Percentiles rank a stretch among this genome's conserved stretches.
Evolutionary conservation across 2,113 vertebrate species (phyloP).

Genomic region (Sylvia atricapilla): DNA sequence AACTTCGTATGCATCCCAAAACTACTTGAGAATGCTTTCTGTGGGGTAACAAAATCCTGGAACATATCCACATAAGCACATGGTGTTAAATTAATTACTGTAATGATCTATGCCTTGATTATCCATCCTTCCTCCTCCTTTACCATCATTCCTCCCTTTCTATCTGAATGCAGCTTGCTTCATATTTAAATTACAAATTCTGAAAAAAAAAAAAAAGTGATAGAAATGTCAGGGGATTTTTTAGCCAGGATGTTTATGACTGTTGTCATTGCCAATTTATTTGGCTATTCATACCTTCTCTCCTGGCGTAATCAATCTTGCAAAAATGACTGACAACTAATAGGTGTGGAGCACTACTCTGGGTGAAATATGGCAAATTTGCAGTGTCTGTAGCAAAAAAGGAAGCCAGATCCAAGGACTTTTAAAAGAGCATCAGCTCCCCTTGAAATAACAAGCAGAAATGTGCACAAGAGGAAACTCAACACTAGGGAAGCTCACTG

Average conservation of each 20-base stretch:
- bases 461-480: background rate
- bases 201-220: background rate
- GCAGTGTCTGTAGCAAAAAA: background rate
- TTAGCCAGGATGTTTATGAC: background rate
- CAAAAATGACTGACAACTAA: background rate
- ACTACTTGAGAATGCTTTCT: background rate
- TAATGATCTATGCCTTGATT: background rate
- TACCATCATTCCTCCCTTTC: background rate
- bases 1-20: background rate
- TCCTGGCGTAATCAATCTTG: fast-evolving
- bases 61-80: background rate
- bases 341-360: background rate
- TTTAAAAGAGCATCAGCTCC: background rate
- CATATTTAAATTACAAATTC: background rate
- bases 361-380: background rate
- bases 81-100: background rate
- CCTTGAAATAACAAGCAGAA: background rate
- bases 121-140: background rate
- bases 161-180: background rate
- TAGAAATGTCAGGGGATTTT: background rate
- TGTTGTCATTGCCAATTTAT: background rate
- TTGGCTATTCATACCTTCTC: background rate
- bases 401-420: background rate
- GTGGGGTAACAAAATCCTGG: background rate
- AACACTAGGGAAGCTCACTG: background rate